A percentile compares a stretch with the other conserved stretches of the same genome.
Conservation (phyloP, 2,888 invertebrate genomes). For the Melanophora roralis region DNA sequence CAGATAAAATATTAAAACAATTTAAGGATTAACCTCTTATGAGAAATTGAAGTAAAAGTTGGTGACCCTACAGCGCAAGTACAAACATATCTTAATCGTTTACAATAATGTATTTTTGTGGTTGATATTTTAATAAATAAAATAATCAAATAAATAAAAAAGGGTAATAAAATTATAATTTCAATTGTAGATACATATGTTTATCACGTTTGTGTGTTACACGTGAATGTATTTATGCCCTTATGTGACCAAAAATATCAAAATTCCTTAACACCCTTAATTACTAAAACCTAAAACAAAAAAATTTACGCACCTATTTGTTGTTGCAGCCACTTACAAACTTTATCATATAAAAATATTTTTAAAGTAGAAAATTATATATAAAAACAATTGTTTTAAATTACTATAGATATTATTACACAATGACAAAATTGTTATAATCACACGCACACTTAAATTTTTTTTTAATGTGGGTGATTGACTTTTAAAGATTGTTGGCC, state of each 20-base stretch:
- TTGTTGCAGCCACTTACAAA: slow-evolving; percentile 63
- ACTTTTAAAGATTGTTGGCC: slow-evolving; percentile 7
- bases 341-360: slow-evolving; percentile 45
- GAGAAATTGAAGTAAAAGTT: too few relatives aligned
- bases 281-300: slow-evolving; percentile 36
- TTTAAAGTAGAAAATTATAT: not conserved
- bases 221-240: not conserved
- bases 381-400: slow-evolving; percentile 21
- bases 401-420: slow-evolving; percentile 41
- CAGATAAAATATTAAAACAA: too few relatives aligned
- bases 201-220: not conserved
- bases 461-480: slow-evolving; percentile 38
- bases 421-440: slow-evolving; percentile 29
- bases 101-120: too few relatives aligned
- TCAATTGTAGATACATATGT: too few relatives aligned
- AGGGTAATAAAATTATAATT: too few relatives aligned
- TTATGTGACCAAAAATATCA: not conserved
- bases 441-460: not conserved
- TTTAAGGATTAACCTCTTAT: too few relatives aligned
- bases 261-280: slow-evolving; percentile 24
- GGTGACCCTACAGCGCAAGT: too few relatives aligned
- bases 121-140: too few relatives aligned
- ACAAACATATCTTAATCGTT: too few relatives aligned
- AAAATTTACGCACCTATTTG: slow-evolving; percentile 52
- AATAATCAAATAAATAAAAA: not conserved